phyloP scores from a whole-genome alignment of 2,888 invertebrate species.

The Willowsia nigromaculata region DNA sequence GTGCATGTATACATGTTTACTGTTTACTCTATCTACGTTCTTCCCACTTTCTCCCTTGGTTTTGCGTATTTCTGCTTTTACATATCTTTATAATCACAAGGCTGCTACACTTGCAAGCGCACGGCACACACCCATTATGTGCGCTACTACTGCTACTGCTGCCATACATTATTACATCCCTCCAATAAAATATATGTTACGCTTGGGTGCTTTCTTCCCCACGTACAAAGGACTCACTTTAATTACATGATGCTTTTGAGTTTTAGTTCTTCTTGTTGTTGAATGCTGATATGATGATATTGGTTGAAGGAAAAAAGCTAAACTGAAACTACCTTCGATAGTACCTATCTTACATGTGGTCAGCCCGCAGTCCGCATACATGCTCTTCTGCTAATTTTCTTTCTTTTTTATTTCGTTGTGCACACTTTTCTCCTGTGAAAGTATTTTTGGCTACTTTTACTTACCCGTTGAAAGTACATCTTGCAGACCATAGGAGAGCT shows the following conservation, averaged over 20 bases:
- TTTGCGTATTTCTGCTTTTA: neutral
- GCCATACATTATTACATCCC: constrained; percentile 17
- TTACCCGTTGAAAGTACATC: constrained; percentile 78
- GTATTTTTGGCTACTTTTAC: neutral
- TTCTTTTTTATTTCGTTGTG: neutral
- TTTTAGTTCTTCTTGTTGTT: constrained; percentile 4
- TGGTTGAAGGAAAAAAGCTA: neutral
- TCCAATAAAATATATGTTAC: constrained; percentile 62
- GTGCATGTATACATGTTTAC: too few relatives aligned
- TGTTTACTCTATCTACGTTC: neutral
- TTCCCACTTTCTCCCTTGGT: neutral
- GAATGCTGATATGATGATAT: neutral
- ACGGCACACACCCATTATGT: neutral
- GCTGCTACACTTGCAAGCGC: neutral
- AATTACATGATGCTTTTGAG: constrained; percentile 51
- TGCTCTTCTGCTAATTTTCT: neutral
- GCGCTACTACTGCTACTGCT: neutral
- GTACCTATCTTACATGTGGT: neutral
- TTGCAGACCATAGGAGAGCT: constrained; percentile 77
- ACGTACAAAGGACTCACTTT: constrained; percentile 42
- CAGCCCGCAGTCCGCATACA: neutral
- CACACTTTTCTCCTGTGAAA: neutral
- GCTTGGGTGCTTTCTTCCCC: constrained; percentile 52
- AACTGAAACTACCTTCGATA: too few relatives aligned
- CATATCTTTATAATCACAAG: too few relatives aligned